Evolutionary conservation across 2,113 vertebrate species (phyloP), one percentile per base, ranked within the genome.

Genomic region (Tetrax tetrax): DNA sequence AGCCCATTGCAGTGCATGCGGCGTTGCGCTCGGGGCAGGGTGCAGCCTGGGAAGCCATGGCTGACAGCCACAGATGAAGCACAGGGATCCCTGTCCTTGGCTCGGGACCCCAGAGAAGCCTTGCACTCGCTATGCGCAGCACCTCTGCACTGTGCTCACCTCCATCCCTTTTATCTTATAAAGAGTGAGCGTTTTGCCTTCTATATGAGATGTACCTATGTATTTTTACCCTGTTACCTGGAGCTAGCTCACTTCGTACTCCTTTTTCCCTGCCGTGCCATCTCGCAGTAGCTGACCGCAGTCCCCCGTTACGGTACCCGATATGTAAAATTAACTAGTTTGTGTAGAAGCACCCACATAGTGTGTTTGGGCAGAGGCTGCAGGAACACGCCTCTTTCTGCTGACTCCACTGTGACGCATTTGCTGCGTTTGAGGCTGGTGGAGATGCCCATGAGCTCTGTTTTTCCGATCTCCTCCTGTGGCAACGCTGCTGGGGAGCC

Each of bases 231-330:
- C 37, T 7, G 6, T 35, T 16, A 17, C 9, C 4, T 21, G 45
- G 28, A 53, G 79, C 18, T 17, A 22, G 31, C 43, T 72, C 14
- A 4, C 63, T 11, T 9, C 3, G 13, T 35, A 6, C 15, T 15
- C 27, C 7, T 45, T 28, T 45, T 15, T 27, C 31, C 56, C 57
- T 2, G 8, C 12, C 57, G 41, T 28, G 20, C 50, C 41, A 27
- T 20, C 53, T 54, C 2, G 1, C 18, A 3, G 4, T 12, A n/a
- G 20, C 27, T 14, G 19, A 31, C 28, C 14, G 33, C 60, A n/a
- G 24, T 23, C 29, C 53, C 50, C 22, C 2, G 0, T 28, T 38
- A 7, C 1, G 24, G 27, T 12, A 20, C 21, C 48, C 25, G 9
- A 2, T 10, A 20, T 1, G 6, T 45, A 25, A 43, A 68, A 24